Evolutionary conservation across 2,888 invertebrate genomes (phyloP), one percentile per base, ranked within the genome.

Genomic region (Watsonalla binaria): DNA sequence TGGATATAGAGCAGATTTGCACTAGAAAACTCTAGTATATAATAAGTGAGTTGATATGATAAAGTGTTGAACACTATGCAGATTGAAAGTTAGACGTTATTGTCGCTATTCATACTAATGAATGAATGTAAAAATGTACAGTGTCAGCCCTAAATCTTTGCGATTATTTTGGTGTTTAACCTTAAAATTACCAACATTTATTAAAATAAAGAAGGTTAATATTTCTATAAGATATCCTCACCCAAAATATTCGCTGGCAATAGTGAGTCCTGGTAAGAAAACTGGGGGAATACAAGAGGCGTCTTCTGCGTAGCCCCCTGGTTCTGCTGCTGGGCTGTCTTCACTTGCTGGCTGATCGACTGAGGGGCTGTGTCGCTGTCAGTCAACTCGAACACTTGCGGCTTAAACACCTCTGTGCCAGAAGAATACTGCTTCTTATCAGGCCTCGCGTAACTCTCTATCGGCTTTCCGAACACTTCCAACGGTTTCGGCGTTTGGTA

Each of bases 191-290:
- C n/a, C n/a, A n/a, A n/a, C n/a, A n/a, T n/a, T n/a, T n/a, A n/a
- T n/a, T n/a, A n/a, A n/a, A n/a, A n/a, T n/a, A n/a, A n/a, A 42
- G 42, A 11, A 52, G n/a, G 14, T 42, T n/a, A 8, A 46, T n/a
- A 5, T n/a, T 14, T 51, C 11, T 48, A 34, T 47, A 14, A 13
- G n/a, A 11, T 11, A 33, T 52, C 61, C 72, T 78, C 77, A 83
- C 91, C 91, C 82, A 91, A 77, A 63, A 90, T 78, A 63, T 76
- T 87, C 51, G 86, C 78, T 59, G 87, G 87, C 51, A 87, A 74
- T 6, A 80, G 76, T 39, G 80, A 65, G 52, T 90, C 85, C 62
- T 88, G 87, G 70, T 80, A 84, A 24, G 82, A 68, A 66, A 82
- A 89, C 53, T 87, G 83, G 15, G 78, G 72, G 60, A 78, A 86